Base-by-base conservation (phyloP, 2,888 invertebrate genomes). In the Thalpophila matura region DNA sequence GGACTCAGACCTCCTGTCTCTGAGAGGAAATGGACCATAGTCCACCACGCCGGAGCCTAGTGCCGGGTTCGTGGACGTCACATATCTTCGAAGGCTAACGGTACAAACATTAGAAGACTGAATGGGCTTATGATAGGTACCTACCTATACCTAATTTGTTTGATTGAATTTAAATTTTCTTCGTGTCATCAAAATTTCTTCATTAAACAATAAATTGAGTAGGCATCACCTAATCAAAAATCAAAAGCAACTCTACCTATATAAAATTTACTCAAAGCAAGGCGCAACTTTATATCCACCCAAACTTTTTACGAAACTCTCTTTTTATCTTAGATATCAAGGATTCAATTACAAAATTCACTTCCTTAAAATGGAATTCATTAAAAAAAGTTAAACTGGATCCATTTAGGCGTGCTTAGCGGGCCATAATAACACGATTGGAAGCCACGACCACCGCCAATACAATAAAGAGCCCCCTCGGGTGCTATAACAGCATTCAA, bases 391-490 rank as follows among this genome's bases (percentile, higher is more conserved):
- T 74, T 57, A 38, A 51, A 31, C 22, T 66, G 45, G 47, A 31
- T 38, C 43, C 35, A 29, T 55, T 58, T 26, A 35, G 33, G 22
- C 33, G 18, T 60, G 51, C 24, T 68, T 40, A 68, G 33, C 42
- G 40, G 68, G 47, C 54, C 65, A 61, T 77, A 70, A 66, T 72
- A n/a, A 75, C 65, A 74, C 64, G 49, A 63, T 53, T 58, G 58
- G 55, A 65, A 67, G 58, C 51, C 65, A 42, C 14, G 49, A 71
- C 38, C 20, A 10, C 35, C 31, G 9, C 16, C 37, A 12, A 16
- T 70, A 83, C 81, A 83, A 84, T 77, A 64, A 66, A 58, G 63
- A 55, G 56, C 61, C 61, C 82, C 84, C 75, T 50, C 27, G 74
- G 72, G 84, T 47, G 29, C 69, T 66, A 68, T 74, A 59, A 69